Percentiles rank a stretch among this genome's conserved stretches.
Evolutionary conservation across 2,888 invertebrate genomes (phyloP).

Genomic region (Xylocampa areola): DNA sequence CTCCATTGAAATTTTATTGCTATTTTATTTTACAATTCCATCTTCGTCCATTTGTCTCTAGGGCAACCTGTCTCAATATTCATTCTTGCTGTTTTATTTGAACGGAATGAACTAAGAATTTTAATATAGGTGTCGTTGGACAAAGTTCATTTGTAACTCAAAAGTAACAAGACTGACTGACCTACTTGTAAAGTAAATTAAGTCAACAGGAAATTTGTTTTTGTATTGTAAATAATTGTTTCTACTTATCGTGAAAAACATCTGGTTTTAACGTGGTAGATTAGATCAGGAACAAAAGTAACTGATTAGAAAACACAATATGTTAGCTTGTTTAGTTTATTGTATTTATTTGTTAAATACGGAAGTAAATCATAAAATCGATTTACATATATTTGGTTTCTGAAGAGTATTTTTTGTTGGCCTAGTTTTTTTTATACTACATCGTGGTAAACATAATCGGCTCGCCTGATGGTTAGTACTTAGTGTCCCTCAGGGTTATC

Average conservation of each 20-base stretch:
- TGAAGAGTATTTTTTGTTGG: too few species aligned
- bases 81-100: conserved; percentile 24
- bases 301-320: neutral
- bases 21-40: conserved; percentile 1
- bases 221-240: conserved; percentile 44
- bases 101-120: conserved; percentile 30
- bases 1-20: too few species aligned
- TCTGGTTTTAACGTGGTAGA: conserved; percentile 21
- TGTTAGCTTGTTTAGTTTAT: too few species aligned
- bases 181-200: conserved; percentile 46
- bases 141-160: conserved; percentile 38
- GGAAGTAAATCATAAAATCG: too few species aligned
- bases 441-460: too few species aligned
- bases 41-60: conserved; percentile 2
- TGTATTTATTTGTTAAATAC: too few species aligned
- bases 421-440: too few species aligned
- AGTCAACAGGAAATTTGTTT: conserved; percentile 51
- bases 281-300: conserved; percentile 38
- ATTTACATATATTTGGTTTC: too few species aligned
- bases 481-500: too few species aligned
- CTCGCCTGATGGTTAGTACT: too few species aligned
- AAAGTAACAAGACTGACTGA: conserved; percentile 11
- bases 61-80: conserved; percentile 10
- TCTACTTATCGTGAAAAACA: conserved; percentile 33
- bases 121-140: conserved; percentile 28